These are phyloP conservation scores for Poeciliopsis occidentalis DNA, from an alignment of 2,113 vertebrate species.

Conservation along the genomic window DNA sequence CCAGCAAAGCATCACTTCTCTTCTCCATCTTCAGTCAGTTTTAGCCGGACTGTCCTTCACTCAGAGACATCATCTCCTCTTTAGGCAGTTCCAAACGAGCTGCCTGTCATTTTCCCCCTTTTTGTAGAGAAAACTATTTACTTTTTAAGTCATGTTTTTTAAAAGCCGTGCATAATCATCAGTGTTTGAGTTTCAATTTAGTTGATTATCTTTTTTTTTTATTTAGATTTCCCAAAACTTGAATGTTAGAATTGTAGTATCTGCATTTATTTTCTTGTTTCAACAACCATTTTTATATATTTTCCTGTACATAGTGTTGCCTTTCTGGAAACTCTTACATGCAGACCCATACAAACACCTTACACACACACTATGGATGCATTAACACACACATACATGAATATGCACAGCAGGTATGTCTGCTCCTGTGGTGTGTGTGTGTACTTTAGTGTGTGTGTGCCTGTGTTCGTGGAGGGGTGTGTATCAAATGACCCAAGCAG, in stretches of 20 bases:
- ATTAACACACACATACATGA: conserved; percentile 57
- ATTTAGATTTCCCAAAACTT: conserved; percentile 64
- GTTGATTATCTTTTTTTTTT: conserved; percentile 43
- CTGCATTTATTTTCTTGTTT: conserved; percentile 63
- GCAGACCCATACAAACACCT: conserved; percentile 47
- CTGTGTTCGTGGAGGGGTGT: conserved; percentile 64
- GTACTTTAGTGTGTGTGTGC: conserved; percentile 57
- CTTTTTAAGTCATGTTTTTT: conserved; percentile 64
- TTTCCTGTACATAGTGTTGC: conserved; percentile 80
- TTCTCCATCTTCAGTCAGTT: conserved; percentile 19
- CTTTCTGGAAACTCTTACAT: conserved; percentile 67
- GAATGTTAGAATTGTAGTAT: conserved; percentile 65
- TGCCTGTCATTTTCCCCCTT: conserved; percentile 57
- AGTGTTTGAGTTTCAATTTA: conserved; percentile 49
- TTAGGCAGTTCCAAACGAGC: conserved; percentile 49
- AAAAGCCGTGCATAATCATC: conserved; percentile 71
- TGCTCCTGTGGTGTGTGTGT: conserved; percentile 44
- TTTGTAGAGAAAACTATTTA: conserved; percentile 53
- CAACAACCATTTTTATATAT: conserved; percentile 59
- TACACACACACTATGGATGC: conserved; percentile 44
- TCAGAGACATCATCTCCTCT: conserved; percentile 29
- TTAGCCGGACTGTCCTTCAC: conserved; percentile 32
- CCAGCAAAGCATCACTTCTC: conserved; percentile 53
- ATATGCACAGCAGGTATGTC: conserved; percentile 65
- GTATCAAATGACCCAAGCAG: conserved; percentile 62